Conservation (phyloP, 2,113 vertebrate species). For the Eretmochelys imbricata region DNA sequence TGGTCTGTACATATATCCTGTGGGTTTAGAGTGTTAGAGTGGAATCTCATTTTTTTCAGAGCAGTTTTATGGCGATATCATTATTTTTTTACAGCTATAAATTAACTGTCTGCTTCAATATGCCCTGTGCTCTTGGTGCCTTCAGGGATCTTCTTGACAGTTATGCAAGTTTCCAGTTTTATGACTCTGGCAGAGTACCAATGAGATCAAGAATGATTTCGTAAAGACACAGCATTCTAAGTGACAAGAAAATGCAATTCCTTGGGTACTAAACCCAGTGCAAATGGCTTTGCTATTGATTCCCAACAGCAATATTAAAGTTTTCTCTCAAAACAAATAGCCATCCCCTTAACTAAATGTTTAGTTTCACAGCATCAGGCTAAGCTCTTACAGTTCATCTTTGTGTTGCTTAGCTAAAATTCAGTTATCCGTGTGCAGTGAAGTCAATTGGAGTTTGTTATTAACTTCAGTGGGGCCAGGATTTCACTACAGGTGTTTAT, state of each 20-base stretch:
- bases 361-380: slow-evolving; percentile 50
- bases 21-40: slow-evolving; percentile 50
- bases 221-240: slow-evolving; percentile 35
- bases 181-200: slow-evolving; percentile 27
- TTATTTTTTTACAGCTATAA: slow-evolving; percentile 76
- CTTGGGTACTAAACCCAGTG: background rate
- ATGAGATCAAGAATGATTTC: slow-evolving; percentile 56
- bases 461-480: background rate
- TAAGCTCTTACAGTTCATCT: slow-evolving; percentile 30
- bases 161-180: slow-evolving; percentile 65
- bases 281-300: slow-evolving; percentile 54
- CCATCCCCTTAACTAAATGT: slow-evolving; percentile 58
- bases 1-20: slow-evolving; percentile 59
- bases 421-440: background rate
- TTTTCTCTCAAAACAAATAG: slow-evolving; percentile 34
- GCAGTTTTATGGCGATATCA: slow-evolving; percentile 75
- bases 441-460: background rate
- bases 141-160: slow-evolving; percentile 72
- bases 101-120: slow-evolving; percentile 78
- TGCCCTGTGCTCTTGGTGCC: slow-evolving; percentile 62
- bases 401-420: background rate
- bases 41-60: slow-evolving; percentile 67
- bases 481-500: background rate
- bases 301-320: slow-evolving; percentile 36
- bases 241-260: slow-evolving; percentile 28